Evolutionary conservation across 2,113 vertebrate species (phyloP), one percentile per base, ranked within the genome.

Genomic region (Charina bottae): DNA sequence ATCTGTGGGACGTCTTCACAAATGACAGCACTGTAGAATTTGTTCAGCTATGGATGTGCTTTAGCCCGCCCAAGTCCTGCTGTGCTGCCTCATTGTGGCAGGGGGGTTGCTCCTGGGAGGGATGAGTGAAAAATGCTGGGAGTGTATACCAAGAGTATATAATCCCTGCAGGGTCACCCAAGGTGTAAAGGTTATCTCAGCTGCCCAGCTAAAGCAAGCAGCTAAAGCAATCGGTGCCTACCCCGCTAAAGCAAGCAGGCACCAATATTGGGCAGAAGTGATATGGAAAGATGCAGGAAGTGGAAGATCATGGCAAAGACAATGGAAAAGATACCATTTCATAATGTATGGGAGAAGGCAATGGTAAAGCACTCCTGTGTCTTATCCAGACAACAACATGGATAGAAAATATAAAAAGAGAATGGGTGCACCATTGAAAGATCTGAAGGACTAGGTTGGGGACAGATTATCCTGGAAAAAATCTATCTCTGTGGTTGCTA

Each of bases 1-100:
- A 33, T 42, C 90, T 93, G 84, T 92, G 93, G 59, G 89, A 19
- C 24, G 64, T 91, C 94, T 88, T 85, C 93, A 92, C 89, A 83
- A 0, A 6, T 33, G 26, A 42, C 88, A n/a, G 19, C 84, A 60
- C 85, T 68, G 42, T 86, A 85, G 42, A 72, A 89, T 89, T 60
- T 21, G 83, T 84, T 84, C 92, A 53, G 83, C 72, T 95, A 85
- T 83, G 94, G 83, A n/a, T 1, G 7, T 21, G 68, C 68, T 78
- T 78, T 19, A 37, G 68, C 33, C 33, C 37, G 3, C 33, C 15
- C 33, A 78, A 9, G 68, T 78, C 68, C 7, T 78, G 68, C 68
- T 78, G 68, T 37, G 68, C 6, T 78, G 33, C 17, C 33, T 78
- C 68, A 78, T 78, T 78, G 68, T 37, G 68, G 68, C 68, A 37